Evolutionary conservation across 2,113 vertebrate species (phyloP).

Genomic region (Cygnus buccinator): DNA sequence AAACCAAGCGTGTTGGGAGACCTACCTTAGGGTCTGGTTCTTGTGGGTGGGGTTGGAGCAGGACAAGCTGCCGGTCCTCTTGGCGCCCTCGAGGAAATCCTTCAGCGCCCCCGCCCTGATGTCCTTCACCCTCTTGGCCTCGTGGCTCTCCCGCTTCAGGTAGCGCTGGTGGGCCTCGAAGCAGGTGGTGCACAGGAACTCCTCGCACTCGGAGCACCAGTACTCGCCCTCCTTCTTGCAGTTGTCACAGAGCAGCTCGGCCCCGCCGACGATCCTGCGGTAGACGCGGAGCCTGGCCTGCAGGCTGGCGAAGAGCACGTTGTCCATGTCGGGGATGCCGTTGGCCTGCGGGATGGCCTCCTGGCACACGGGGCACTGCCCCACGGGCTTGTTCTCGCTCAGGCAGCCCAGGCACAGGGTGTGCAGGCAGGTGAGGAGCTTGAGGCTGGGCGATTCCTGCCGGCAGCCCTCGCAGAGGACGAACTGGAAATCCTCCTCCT

Average conservation of each 20-base stretch:
- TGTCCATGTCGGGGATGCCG: neutral
- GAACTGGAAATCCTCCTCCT: slow-evolving; percentile 64
- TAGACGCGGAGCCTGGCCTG: slow-evolving; percentile 31
- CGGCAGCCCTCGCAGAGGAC: slow-evolving; percentile 59
- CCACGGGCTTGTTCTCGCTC: neutral
- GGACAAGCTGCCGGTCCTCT: slow-evolving; percentile 33
- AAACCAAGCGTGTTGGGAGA: neutral
- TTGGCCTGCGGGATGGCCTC: accelerated
- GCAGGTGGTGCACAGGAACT: slow-evolving; percentile 66
- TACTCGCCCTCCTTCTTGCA: neutral
- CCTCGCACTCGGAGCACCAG: slow-evolving; percentile 69
- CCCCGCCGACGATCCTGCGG: neutral
- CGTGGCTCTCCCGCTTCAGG: slow-evolving; percentile 50
- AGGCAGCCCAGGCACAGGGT: slow-evolving; percentile 62
- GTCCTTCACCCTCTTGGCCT: slow-evolving; percentile 26
- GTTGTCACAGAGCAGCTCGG: slow-evolving; percentile 3
- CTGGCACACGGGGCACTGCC: slow-evolving; percentile 52
- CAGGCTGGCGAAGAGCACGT: slow-evolving; percentile 66
- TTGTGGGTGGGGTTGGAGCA: slow-evolving; percentile 55
- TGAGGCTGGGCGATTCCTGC: slow-evolving; percentile 55
- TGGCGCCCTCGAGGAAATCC: slow-evolving; percentile 43
- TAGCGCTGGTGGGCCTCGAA: slow-evolving; percentile 57
- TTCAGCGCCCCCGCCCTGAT: slow-evolving; percentile 21
- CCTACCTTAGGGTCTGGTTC: neutral
- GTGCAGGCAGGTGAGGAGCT: slow-evolving; percentile 72